phyloP scores from a whole-genome alignment of 2,113 vertebrate genomes.

The Microcebus lehilahytsara region DNA sequence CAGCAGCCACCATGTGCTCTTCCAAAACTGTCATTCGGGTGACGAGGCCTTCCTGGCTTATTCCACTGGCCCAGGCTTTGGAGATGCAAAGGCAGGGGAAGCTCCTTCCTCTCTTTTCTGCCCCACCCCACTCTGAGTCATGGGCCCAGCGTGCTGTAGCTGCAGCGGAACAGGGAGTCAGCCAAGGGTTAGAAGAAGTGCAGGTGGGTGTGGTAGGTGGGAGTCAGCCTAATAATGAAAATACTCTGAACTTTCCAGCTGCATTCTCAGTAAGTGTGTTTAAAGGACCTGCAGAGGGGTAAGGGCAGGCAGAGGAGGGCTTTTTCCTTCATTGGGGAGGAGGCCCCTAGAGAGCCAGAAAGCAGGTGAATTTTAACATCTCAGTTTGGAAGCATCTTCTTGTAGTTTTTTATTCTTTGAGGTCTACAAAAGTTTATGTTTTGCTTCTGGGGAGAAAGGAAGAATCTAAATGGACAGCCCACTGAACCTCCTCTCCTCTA shows the following conservation, averaged over 20 bases:
- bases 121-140: neutral
- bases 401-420: neutral
- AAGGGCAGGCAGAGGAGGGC: neutral
- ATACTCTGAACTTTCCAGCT: neutral
- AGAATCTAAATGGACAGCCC: neutral
- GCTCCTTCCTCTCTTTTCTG: neutral
- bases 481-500: neutral
- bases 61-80: neutral
- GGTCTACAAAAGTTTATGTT: neutral
- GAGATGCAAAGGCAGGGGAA: neutral
- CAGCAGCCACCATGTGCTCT: neutral
- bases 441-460: constrained; percentile 1
- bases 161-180: neutral
- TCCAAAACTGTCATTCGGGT: neutral
- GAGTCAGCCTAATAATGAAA: neutral
- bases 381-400: neutral
- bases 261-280: neutral
- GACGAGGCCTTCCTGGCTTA: neutral
- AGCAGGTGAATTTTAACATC: neutral
- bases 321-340: neutral
- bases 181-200: neutral
- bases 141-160: neutral
- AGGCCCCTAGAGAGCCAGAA: neutral
- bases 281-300: neutral
- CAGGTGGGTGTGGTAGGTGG: neutral